Percentiles rank a stretch among this genome's conserved stretches.
These are phyloP conservation scores for Cheilosia vernalis DNA, from an alignment of 2,888 invertebrate genomes.

Conservation along the genomic window DNA sequence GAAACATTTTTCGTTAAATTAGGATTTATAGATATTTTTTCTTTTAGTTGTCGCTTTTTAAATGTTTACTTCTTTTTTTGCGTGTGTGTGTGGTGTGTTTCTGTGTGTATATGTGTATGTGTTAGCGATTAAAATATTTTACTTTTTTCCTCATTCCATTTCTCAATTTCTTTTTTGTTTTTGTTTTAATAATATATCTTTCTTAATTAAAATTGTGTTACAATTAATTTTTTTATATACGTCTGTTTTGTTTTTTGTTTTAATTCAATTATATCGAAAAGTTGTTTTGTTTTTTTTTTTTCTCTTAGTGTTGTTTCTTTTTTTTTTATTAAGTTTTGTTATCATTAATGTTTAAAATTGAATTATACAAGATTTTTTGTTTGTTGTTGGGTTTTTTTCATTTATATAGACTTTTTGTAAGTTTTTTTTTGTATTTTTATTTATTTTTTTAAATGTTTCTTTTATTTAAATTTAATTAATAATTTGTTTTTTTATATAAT, in stretches of 20 bases:
- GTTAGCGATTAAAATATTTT: slow-evolving; percentile 65
- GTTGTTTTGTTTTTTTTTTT: slow-evolving; percentile 76
- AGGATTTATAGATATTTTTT: slow-evolving; percentile 24
- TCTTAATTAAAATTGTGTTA: slow-evolving; percentile 76
- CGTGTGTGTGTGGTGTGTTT: slow-evolving; percentile 26
- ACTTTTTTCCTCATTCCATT: slow-evolving; percentile 74
- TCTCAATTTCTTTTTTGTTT: slow-evolving; percentile 78
- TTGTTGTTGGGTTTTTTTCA: slow-evolving; percentile 53
- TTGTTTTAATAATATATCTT: slow-evolving; percentile 75
- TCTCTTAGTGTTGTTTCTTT: slow-evolving; percentile 77
- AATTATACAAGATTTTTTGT: slow-evolving; percentile 75
- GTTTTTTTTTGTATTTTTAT: slow-evolving; percentile 71
- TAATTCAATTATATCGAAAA: slow-evolving; percentile 75
- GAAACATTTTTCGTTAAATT: slow-evolving; percentile 68
- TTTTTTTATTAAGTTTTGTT: slow-evolving; percentile 77
- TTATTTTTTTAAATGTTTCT: slow-evolving; percentile 72
- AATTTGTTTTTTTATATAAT: slow-evolving; percentile 79
- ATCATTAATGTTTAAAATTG: slow-evolving; percentile 69
- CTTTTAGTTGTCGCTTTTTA: slow-evolving; percentile 32
- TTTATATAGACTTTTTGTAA: slow-evolving; percentile 71
- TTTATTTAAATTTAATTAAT: slow-evolving; percentile 77
- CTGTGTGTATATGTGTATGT: slow-evolving; percentile 42
- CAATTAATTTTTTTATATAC: slow-evolving; percentile 71
- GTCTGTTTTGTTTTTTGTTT: slow-evolving; percentile 74
- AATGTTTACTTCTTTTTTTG: slow-evolving; percentile 31